Evolutionary conservation across 2,797 vertebrate genomes (phyloP), one percentile per base, ranked within the genome.

Genomic region (Acomys russatus): DNA sequence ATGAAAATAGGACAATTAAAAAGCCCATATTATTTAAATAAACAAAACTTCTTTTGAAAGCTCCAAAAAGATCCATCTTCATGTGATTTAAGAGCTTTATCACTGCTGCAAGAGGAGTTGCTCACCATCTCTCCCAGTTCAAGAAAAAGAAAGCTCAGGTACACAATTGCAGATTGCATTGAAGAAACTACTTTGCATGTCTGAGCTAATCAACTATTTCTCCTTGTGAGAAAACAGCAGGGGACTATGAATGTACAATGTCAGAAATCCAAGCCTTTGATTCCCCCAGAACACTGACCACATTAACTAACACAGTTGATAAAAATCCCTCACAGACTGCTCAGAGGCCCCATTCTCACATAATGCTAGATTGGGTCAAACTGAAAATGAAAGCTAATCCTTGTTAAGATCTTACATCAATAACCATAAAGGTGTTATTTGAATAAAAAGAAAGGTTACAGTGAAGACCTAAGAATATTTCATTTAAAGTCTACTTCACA

Each of bases 141-240:
- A 54, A 78, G 28, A 59, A 56, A 30, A 56, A 10, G 23, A 18
- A 79, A n/a, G 56, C n/a, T 80, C 10, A 33, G 28, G 49, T 15
- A 35, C 22, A 80, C 6, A 54, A 73, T 17, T 51, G 12, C 0
- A 51, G 71, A 70, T 51, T n/a, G 78, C 44, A 76, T 38, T 94
- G 78, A 90, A 88, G 35, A 96, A 78, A 79, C 3, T 15, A 2
- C 9, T 94, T 71, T 80, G 25, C 64, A 90, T 90, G 89, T 93
- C 10, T 76, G 18, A 90, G 44, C 11, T 73, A 92, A 49, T 0
- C 61, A 76, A 54, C 2, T 1, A 20, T 84, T 6, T 9, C 9
- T 3, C 9, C 14, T 1, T 68, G 28, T 85, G 9, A 86, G 15
- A 79, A 76, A 10, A 38, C 12, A 64, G 11, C 56, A 92, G 54